Evolutionary conservation across 30 jellyfish, hydroid and myxozoan genomes (phyloP), one percentile per base, ranked within the genome.

Genomic region (Aurelia sp.): DNA sequence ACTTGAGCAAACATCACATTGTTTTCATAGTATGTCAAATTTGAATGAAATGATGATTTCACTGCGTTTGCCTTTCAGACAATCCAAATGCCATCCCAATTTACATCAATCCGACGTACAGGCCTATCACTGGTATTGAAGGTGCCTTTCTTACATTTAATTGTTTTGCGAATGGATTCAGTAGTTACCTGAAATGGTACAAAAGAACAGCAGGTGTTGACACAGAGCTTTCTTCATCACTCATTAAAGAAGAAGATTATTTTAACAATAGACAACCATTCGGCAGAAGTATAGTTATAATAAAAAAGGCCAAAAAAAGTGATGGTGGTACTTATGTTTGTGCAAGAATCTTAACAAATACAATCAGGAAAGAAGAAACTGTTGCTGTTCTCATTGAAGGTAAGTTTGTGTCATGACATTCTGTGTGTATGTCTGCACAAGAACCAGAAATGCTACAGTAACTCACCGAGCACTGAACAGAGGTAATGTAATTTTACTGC

Each of bases 271-370:
- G 86, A 1, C 8, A 16, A 11, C 15, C 50, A 38, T 53, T 31
- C 57, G 92, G 72, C 72, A 69, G 52, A 57, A 85, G 61, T 6
- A 27, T 11, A 15, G 76, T 82, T 38, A 41, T 5, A 8, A 41
- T 82, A 31, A 38, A 41, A n/a, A 35, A 59, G 16, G 75, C 50
- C 21, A 31, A 52, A 72, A 82, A 82, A 63, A 59, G 80, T 58
- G 86, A 66, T 17, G 69, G 85, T 55, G 92, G 92, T 13, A 71
- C 67, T 5, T 82, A 82, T 72, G 63, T 71, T 18, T 82, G 92
- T 27, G 41, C 53, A 41, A 38, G 92, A 69, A 59, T 13, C 35
- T 15, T 52, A 27, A 75, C 51, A 30, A 63, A 19, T 10, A 6
- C 27, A 44, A 67, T 21, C 8, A 22, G 33, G 10, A 62, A 52